phyloP scores from a whole-genome alignment of 2,888 invertebrate genomes.

The Coelopa pilipes region DNA sequence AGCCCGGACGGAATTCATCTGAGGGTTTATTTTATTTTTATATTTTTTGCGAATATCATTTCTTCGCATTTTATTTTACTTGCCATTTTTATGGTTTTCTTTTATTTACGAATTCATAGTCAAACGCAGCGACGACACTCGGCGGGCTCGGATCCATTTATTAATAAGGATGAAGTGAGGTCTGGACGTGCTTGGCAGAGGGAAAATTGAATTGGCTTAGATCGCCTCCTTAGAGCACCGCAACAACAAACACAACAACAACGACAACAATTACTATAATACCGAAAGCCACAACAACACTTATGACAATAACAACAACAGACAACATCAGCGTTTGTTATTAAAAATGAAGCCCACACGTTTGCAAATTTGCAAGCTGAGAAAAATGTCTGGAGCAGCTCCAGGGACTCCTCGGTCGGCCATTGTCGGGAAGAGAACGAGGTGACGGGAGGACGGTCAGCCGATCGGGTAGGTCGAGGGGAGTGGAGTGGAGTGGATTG shows the following conservation, averaged over 20 bases:
- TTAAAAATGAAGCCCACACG: constrained; percentile 33
- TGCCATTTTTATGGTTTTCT: neutral
- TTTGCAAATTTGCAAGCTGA: constrained; percentile 21
- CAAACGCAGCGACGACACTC: neutral
- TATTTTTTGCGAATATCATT: no score
- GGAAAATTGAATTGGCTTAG: constrained; percentile 20
- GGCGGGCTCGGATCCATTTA: constrained; percentile 4
- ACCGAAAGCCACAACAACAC: no score
- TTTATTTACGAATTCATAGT: neutral
- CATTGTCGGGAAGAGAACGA: no score
- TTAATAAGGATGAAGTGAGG: constrained; percentile 15
- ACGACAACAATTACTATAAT: no score
- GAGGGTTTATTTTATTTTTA: no score
- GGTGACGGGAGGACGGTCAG: neutral
- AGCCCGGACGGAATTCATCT: no score
- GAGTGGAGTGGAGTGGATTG: neutral
- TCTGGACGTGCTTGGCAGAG: neutral
- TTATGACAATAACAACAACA: no score
- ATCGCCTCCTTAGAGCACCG: neutral
- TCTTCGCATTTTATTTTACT: no score
- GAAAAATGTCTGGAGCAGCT: neutral
- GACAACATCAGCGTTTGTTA: constrained; percentile 15
- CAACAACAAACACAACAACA: neutral
- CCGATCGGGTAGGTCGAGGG: neutral
- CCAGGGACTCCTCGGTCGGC: neutral